A percentile compares a stretch with the other conserved stretches of the same genome.
These are phyloP conservation scores for Rhizomys pruinosus DNA, from an alignment of 2,113 vertebrate genomes.

Conservation along the genomic window DNA sequence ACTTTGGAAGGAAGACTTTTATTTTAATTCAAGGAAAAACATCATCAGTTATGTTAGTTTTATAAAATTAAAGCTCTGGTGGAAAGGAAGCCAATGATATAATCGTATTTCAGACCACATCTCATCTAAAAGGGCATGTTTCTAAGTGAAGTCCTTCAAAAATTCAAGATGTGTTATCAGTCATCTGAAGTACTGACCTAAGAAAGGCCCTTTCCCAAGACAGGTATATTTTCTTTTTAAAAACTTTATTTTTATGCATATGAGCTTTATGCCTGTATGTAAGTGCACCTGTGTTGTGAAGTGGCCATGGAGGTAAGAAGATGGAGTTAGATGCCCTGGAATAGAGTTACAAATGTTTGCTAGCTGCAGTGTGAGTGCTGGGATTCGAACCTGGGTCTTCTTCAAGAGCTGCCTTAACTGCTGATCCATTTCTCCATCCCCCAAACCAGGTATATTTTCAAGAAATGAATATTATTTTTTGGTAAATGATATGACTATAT, in stretches of 20 bases:
- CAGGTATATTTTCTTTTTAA: slow-evolving; percentile 12
- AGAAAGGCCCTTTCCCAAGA: slow-evolving; percentile 28
- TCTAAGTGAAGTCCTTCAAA: slow-evolving; percentile 39
- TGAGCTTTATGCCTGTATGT: no score
- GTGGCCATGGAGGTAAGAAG: no score
- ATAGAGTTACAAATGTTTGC: no score
- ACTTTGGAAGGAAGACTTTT: slow-evolving; percentile 21
- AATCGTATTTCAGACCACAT: slow-evolving; percentile 43
- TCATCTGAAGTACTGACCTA: slow-evolving; percentile 19
- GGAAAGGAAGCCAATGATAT: slow-evolving; percentile 44
- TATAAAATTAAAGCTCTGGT: slow-evolving; percentile 59
- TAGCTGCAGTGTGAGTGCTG: no score
- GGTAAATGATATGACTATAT: neutral
- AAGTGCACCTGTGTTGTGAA: no score
- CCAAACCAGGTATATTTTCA: slow-evolving; percentile 3
- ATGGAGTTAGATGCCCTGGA: no score
- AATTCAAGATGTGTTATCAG: slow-evolving; percentile 49
- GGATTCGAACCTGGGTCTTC: no score
- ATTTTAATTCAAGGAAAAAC: slow-evolving; percentile 49
- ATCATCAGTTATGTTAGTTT: neutral
- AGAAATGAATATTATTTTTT: slow-evolving; percentile 17
- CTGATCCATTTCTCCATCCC: no score
- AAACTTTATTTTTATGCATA: no score
- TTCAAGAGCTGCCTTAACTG: no score
- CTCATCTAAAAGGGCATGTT: slow-evolving; percentile 28